Evolutionary conservation across 2,113 vertebrate genomes (phyloP), one percentile per base, ranked within the genome.

Genomic region (Trematocara variabile): DNA sequence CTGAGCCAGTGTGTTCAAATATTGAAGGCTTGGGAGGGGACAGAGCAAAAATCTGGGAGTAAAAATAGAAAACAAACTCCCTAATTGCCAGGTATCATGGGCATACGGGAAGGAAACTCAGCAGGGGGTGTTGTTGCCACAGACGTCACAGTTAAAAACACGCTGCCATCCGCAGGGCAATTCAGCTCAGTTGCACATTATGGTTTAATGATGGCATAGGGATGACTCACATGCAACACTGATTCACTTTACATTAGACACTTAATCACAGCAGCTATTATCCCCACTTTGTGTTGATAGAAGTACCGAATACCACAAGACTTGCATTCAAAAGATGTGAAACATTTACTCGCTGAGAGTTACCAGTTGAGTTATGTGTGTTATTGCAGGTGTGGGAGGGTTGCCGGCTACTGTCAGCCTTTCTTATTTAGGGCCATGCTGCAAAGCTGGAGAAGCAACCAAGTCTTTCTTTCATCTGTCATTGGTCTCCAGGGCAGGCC

Each of bases 31-130:
- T 83, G 80, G 85, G 82, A 87, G 77, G 73, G 79, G 87, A 82
- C 6, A 34, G 84, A 89, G 88, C 80, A 85, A 48, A 84, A 89
- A 90, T 77, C 13, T 1, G 9, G 83, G 75, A 92, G 81, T 84
- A 91, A 81, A 53, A 91, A 93, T 85, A 90, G 91, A 91, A 87
- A 92, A 94, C 91, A 93, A 94, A 92, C 80, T 90, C 84, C 84
- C 73, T 96, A 96, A 96, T 96, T 96, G 90, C 80, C 86, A 90
- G 94, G 93, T 96, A 94, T 96, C 87, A 80, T 80, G 75, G 87
- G 65, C 85, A 58, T 77, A 78, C 41, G 16, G 88, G 86, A 88
- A 88, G 80, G 90, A 89, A 80, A 39, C 94, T 3, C 92, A 88
- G 93, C 83, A 13, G 94, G 91, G 60, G 83, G 78, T 70, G 92